Evolutionary conservation across 2,888 invertebrate genomes (phyloP).

Genomic region (Achlya flavicornis): DNA sequence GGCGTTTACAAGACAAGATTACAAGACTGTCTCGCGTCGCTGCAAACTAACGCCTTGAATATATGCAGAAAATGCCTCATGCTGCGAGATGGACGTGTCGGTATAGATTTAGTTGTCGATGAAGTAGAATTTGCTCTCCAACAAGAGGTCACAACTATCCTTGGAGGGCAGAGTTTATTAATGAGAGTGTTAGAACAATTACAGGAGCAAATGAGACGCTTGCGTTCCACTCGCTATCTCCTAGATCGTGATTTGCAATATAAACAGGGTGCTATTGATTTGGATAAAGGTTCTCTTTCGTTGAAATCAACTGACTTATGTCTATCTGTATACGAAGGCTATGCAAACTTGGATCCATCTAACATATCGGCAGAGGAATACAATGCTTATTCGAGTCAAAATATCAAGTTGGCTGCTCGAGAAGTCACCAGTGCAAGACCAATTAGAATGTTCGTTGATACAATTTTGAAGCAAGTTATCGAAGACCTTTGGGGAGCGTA

Average conservation of each 20-base stretch:
- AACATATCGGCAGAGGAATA: slow-evolving; percentile 90
- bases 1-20: slow-evolving; percentile 89
- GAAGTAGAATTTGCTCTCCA: slow-evolving; percentile 91
- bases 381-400: slow-evolving; percentile 88
- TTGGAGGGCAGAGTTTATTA: slow-evolving; percentile 87
- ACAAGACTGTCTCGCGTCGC: slow-evolving; percentile 88
- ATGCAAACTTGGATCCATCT: slow-evolving; percentile 84
- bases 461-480: slow-evolving; percentile 90
- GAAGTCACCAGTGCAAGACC: slow-evolving; percentile 90
- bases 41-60: slow-evolving; percentile 86
- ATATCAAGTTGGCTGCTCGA: slow-evolving; percentile 87
- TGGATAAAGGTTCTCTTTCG: slow-evolving; percentile 89
- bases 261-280: slow-evolving; percentile 90
- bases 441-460: slow-evolving; percentile 91
- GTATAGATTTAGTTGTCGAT: slow-evolving; percentile 92
- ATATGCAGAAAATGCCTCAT: slow-evolving; percentile 90
- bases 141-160: slow-evolving; percentile 90
- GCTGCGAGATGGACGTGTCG: slow-evolving; percentile 89
- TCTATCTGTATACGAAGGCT: slow-evolving; percentile 88
- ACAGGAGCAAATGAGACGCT: slow-evolving; percentile 91
- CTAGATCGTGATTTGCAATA: slow-evolving; percentile 93
- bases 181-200: slow-evolving; percentile 89
- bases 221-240: slow-evolving; percentile 91
- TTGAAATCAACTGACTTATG: slow-evolving; percentile 88
- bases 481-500: slow-evolving; percentile 92